Base-by-base conservation (phyloP, 2,113 vertebrate genomes). In the Chaenocephalus aceratus region DNA sequence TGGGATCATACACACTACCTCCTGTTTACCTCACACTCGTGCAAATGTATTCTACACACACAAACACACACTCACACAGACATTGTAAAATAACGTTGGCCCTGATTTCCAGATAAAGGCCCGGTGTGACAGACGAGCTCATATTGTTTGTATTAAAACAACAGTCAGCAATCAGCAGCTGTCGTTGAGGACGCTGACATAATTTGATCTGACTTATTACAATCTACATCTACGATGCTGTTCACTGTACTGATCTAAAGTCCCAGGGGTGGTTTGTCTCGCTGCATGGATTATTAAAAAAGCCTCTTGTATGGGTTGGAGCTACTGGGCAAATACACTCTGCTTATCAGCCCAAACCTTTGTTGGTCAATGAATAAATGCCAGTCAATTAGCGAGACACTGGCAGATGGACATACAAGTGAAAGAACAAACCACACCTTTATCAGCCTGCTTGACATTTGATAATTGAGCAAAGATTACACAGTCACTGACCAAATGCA, bases 21-120 rank as follows among this genome's bases (percentile, higher is more conserved):
- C 89, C 92, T 92, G 90, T 93, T 93, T 93, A 94, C 91, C 70
- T 83, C 80, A 66, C 79, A 80, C 59, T 57, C 51, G 44, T 54
- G 45, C 60, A 77, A 23, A 65, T 64, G 59, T 63, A 74, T 64
- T 62, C 26, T 18, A 34, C 64, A 75, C 60, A 70, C 70, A 77
- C 48, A 62, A 59, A 52, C 66, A 46, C 60, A 34, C 14, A 30
- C 57, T 36, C 64, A 64, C 60, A 65, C 52, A 45, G 21, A 67
- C 44, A 72, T 8, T 52, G 30, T 60, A 80, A 53, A 60, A 63
- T 63, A 82, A 70, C 15, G 54, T 70, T 56, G 56, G 60, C 58
- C 48, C 60, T 69, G 82, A 88, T 82, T 66, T 58, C 23, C 59
- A 79, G 74, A 82, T 83, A 71, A 82, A 68, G 57, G 14, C 49